Evolutionary conservation across 2,888 invertebrate species (phyloP).

Genomic region (Synergus laeviventris): DNA sequence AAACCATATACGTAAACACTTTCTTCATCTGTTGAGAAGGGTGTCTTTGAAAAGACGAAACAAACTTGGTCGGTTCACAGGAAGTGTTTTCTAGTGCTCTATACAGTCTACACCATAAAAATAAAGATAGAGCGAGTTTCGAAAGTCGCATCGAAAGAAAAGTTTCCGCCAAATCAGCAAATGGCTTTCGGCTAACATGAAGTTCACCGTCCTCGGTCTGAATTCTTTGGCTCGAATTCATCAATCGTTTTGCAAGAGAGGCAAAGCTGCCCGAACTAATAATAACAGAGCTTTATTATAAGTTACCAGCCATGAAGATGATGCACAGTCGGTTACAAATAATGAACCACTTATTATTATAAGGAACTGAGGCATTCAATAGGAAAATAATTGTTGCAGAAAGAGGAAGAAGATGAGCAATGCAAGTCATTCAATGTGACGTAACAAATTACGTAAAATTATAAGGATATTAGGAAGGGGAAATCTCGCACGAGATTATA

Average conservation of each 20-base stretch:
- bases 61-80: background rate
- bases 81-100: slow-evolving; percentile 5
- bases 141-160: slow-evolving; percentile 30
- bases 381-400: no score
- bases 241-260: slow-evolving; percentile 25
- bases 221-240: slow-evolving; percentile 8
- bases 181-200: slow-evolving; percentile 32
- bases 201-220: background rate
- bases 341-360: no score
- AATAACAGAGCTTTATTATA: background rate
- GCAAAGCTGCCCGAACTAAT: background rate
- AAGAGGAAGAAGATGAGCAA: no score
- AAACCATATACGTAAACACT: slow-evolving; percentile 13
- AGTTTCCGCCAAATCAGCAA: slow-evolving; percentile 37
- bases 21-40: slow-evolving; percentile 2
- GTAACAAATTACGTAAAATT: no score
- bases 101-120: slow-evolving; percentile 1
- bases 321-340: no score
- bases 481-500: no score
- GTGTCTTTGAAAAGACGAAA: background rate
- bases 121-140: slow-evolving; percentile 8
- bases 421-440: no score
- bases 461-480: no score
- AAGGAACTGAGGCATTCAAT: no score
- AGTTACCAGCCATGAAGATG: no score